Evolutionary conservation across 2,113 vertebrate species (phyloP).

Genomic region (Acrocephalus arundinaceus): DNA sequence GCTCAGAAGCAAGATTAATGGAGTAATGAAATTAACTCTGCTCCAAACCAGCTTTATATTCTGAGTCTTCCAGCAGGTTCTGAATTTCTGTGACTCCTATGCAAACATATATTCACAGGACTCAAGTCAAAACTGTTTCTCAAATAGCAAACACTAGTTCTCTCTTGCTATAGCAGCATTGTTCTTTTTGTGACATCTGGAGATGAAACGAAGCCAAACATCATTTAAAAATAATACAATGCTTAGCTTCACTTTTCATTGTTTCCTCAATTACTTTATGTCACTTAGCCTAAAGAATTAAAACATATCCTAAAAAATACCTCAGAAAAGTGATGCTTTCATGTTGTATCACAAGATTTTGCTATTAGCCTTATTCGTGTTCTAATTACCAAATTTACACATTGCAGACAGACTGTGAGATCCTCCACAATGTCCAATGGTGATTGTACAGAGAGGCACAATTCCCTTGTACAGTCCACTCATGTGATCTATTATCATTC

Average conservation of each 20-base stretch:
- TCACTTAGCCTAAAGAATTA: background rate
- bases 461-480: background rate
- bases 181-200: background rate
- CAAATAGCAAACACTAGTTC: background rate
- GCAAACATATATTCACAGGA: background rate
- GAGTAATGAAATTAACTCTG: conserved; percentile 10
- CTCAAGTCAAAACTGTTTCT: background rate
- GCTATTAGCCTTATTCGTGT: background rate
- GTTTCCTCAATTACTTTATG: background rate
- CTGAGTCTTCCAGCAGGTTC: background rate
- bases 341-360: background rate
- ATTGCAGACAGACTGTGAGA: background rate
- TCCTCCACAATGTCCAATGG: background rate
- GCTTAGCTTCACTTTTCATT: background rate
- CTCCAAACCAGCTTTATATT: background rate
- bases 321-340: background rate
- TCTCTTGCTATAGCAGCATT: background rate
- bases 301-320: background rate
- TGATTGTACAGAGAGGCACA: background rate
- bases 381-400: background rate
- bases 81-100: background rate
- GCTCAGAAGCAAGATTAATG: conserved; percentile 24
- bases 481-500: background rate
- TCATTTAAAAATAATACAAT: background rate
- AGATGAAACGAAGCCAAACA: background rate